Percentiles rank a stretch among this genome's conserved stretches.
phyloP scores from a whole-genome alignment of 2,797 vertebrate genomes.

The Falco rusticolus region DNA sequence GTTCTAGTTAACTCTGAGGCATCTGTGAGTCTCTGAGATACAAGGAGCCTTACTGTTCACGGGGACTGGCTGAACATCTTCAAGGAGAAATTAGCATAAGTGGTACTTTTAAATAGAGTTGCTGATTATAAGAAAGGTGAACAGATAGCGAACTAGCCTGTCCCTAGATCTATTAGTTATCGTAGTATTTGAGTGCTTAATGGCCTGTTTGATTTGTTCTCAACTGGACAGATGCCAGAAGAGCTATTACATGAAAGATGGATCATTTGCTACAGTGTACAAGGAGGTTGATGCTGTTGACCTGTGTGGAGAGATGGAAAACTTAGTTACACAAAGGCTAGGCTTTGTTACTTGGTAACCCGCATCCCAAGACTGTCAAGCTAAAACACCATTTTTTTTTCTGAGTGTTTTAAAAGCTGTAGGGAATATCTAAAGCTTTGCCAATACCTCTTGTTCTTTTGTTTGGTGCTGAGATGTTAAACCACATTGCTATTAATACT shows the following conservation, averaged over 20 bases:
- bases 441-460: not conserved
- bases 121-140: not conserved
- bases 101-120: not conserved
- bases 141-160: not conserved
- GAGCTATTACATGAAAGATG: not conserved
- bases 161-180: slow-evolving; percentile 2
- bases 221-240: not conserved
- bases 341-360: not conserved
- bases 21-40: not conserved
- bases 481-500: rapidly evolving
- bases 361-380: not conserved
- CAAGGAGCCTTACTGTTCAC: not conserved
- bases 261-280: not conserved
- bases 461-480: not conserved
- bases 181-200: slow-evolving; percentile 30
- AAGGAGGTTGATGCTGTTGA: not conserved
- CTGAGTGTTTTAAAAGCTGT: not conserved
- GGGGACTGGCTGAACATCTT: not conserved
- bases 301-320: not conserved
- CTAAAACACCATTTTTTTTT: not conserved
- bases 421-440: not conserved
- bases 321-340: too few species aligned
- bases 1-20: not conserved
- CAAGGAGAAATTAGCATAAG: not conserved
- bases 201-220: slow-evolving; percentile 39